A percentile compares a stretch with the other conserved stretches of the same genome.
Conservation (phyloP, 2,113 vertebrate species). For the Pardalotus punctatus region DNA sequence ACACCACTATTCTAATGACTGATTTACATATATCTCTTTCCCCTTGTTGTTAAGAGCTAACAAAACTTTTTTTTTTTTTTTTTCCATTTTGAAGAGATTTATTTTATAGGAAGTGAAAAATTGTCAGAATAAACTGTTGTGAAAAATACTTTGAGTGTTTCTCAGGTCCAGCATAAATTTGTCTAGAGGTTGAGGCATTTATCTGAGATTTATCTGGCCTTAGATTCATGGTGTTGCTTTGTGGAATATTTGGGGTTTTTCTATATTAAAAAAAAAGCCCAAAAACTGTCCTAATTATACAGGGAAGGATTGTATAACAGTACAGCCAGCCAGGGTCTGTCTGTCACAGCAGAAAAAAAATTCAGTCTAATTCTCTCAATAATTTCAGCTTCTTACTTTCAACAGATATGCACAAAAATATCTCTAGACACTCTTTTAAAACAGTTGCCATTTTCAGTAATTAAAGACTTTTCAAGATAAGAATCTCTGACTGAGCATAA, state of each 20-base stretch:
- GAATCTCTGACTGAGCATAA: not conserved
- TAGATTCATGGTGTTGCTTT: not conserved
- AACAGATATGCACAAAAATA: not conserved
- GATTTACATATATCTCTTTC: not conserved
- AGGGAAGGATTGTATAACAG: not conserved
- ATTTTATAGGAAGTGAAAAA: not conserved
- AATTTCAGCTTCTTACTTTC: not conserved
- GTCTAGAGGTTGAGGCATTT: not conserved
- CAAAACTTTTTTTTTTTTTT: too few relatives aligned
- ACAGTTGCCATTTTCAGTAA: not conserved
- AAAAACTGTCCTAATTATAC: not conserved
- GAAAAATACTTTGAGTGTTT: not conserved
- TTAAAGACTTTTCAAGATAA: not conserved
- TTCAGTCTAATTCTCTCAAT: not conserved
- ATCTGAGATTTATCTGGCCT: not conserved
- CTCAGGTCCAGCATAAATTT: not conserved
- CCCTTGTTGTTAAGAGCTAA: not conserved
- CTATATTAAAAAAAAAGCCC: rapidly evolving
- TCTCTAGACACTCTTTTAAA: not conserved
- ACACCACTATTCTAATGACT: not conserved
- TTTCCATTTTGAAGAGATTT: not conserved
- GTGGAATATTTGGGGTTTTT: not conserved
- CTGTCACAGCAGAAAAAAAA: not conserved
- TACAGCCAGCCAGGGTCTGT: not conserved
- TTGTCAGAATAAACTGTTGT: not conserved